Evolutionary conservation across 1,140 invertebrate genomes (phyloP), one percentile per base, ranked within the genome.

Genomic region (Neodiprion lecontei): DNA sequence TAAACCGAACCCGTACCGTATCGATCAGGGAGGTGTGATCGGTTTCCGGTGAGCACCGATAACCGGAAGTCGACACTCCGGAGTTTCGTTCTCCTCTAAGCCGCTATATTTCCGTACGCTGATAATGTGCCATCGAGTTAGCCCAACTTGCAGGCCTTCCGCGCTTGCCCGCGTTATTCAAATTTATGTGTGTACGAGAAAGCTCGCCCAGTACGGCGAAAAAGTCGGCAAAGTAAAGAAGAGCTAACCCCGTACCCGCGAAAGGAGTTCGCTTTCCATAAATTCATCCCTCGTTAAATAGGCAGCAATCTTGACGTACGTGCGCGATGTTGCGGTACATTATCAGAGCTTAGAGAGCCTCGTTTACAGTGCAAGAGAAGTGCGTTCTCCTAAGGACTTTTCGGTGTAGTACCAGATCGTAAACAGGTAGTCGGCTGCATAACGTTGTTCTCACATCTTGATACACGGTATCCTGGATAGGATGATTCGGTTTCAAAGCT

Each of bases 11-110:
- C 28, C 28, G 28, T 40, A 2, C 28, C 53, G n/a, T 61, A 14
- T 61, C 53, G 53, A 61, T 12, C 53, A 61, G 53, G 53, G n/a
- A 14, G n/a, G n/a, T 61, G 53, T 17, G n/a, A 61, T 14, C 53
- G n/a, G 5, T 14, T 61, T 61, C 53, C 53, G 11, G 11, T 61
- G 53, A 61, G 9, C 53, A 9, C 9, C 11, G 53, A 5, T 61
- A 61, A 61, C 53, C 53, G 53, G 53, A 61, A 61, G 53, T 9
- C n/a, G 53, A 61, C n/a, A 61, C 53, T 61, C 53, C 53, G 53
- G 53, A 61, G 53, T 61, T 61, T 12, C 4, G n/a, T 61, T 61
- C 53, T 61, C 11, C 7, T 17, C 4, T 17, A 17, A 8, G 53
- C n/a, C 53, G 53, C n/a, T 61, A 9, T 61, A 61, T 9, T 61